Evolutionary conservation across 2,888 invertebrate species (phyloP), one percentile per base, ranked within the genome.

Genomic region (Lithophane leautieri): DNA sequence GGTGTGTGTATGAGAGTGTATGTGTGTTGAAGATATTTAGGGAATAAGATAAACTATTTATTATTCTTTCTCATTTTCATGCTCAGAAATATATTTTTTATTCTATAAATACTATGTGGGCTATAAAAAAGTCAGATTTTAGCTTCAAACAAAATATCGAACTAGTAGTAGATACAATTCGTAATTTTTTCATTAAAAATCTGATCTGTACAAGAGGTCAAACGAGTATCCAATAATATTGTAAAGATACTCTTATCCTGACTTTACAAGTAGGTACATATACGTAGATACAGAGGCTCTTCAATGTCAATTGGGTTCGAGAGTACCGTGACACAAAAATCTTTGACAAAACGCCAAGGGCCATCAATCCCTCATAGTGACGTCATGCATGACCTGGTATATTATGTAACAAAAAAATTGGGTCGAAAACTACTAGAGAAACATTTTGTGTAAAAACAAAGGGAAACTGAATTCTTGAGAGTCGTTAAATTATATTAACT

Each of bases 261-360:
- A 25, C 12, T 56, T 56, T 14, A 25, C 14, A 63, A 34, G 62
- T 19, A 54, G 40, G 19, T 4, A 69, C 34, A 69, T 47, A 19
- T 4, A 69, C 34, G 67, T 47, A 19, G n/a, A 19, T 1, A 73
- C 62, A 73, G 19, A 67, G 68, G 62, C 52, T 68, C 84, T 87
- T 80, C 71, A 78, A 75, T 79, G 72, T 85, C 81, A 74, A 90
- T 86, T 74, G 83, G 76, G 78, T 83, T 86, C 70, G 74, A 88
- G 86, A 60, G 86, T 77, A 79, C 70, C 76, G 76, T 66, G 63
- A 62, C 60, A 71, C 72, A 83, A 82, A 83, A 82, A 88, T 90
- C 87, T 89, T 89, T 88, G 86, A 86, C 76, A 82, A 83, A 87
- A 85, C 71, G 65, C 75, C 69, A 79, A 89, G 87, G 81, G 84